Conservation (phyloP, 2,888 invertebrate species). For the Laspeyria flexula region DNA sequence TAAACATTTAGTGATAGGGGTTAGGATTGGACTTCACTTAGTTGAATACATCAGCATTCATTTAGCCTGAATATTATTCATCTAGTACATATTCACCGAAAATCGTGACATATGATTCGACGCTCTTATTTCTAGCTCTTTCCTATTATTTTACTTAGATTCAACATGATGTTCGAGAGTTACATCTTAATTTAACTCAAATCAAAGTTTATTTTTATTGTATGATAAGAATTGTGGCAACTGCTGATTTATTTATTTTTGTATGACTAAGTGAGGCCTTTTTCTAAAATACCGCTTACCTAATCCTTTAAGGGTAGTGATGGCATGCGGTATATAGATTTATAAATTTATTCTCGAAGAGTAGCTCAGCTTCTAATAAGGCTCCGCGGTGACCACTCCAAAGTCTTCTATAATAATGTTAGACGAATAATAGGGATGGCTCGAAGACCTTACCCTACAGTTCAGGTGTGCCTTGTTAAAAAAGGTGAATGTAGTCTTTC, state of each 20-base stretch:
- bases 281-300: not conserved
- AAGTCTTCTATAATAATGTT: no score
- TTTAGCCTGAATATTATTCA: no score
- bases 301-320: not conserved
- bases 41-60: not conserved
- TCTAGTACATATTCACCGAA: no score
- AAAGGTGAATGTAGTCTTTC: conserved; percentile 20
- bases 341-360: conserved; percentile 5
- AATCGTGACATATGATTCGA: no score
- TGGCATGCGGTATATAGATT: not conserved
- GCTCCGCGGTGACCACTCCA: not conserved
- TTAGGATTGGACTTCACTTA: not conserved
- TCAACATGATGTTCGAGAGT: no score
- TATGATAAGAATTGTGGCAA: no score
- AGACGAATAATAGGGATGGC: no score
- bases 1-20: conserved; percentile 3
- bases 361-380: conserved; percentile 24
- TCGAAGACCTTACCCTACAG: conserved; percentile 24
- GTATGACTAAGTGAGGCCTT: not conserved
- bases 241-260: not conserved
- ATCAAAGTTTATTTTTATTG: no score
- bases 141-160: no score
- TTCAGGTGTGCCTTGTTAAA: conserved; percentile 33
- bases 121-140: no score
- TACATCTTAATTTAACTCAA: no score